Percentiles rank a stretch among this genome's conserved stretches.
These are phyloP conservation scores for Passer domesticus DNA, from an alignment of 2,113 vertebrate genomes.

Conservation along the genomic window DNA sequence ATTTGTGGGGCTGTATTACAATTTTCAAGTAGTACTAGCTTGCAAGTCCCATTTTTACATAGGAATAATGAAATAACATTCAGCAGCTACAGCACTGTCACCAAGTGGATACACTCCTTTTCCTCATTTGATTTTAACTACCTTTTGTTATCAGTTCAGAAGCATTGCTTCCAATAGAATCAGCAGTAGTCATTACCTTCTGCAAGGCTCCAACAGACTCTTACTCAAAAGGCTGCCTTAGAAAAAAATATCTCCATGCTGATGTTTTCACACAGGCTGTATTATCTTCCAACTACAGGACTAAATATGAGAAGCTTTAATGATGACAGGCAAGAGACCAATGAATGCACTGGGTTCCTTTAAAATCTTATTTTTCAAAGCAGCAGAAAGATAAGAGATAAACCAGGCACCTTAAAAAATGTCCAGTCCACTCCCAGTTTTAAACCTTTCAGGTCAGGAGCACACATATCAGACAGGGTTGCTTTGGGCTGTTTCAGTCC, in stretches of 20 bases:
- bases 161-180: background rate
- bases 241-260: background rate
- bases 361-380: background rate
- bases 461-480: slow-evolving; percentile 29
- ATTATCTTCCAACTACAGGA: background rate
- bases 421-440: slow-evolving; percentile 70
- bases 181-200: background rate
- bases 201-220: background rate
- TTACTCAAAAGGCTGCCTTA: background rate
- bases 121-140: background rate
- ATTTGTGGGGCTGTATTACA: background rate
- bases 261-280: background rate
- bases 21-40: background rate
- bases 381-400: background rate
- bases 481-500: slow-evolving; percentile 62
- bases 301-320: background rate
- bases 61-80: background rate
- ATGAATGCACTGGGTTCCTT: background rate
- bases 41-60: background rate
- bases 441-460: slow-evolving; percentile 63
- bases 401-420: slow-evolving; percentile 62
- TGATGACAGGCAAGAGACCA: background rate
- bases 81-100: background rate
- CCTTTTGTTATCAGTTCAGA: background rate
- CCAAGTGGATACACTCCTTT: background rate